These are phyloP conservation scores for Meda fulgida DNA, from an alignment of 2,797 vertebrate species.

Conservation along the genomic window DNA sequence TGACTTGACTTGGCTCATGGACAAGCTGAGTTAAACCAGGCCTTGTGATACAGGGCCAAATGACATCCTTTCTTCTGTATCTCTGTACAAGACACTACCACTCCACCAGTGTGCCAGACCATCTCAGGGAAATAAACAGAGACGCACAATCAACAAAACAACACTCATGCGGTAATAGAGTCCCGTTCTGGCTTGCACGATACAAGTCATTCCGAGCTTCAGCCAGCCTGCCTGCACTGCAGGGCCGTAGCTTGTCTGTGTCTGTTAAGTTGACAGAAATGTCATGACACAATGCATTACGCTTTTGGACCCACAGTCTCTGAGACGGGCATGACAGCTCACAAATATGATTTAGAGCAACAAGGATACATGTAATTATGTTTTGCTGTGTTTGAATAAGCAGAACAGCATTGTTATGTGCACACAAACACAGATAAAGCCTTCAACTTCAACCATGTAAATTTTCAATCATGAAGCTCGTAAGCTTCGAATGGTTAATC, in stretches of 20 bases:
- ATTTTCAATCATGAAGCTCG: constrained; percentile 35
- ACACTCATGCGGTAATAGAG: constrained; percentile 22
- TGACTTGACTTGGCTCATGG: neutral
- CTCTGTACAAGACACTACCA: constrained; percentile 27
- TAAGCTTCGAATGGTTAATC: constrained; percentile 47
- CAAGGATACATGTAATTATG: constrained; percentile 40
- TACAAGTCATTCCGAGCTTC: constrained; percentile 25
- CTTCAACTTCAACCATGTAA: constrained; percentile 35
- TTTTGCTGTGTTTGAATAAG: constrained; percentile 39
- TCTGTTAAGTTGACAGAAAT: constrained; percentile 68
- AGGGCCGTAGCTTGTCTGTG: constrained; percentile 67
- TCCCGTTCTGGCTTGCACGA: constrained; percentile 14
- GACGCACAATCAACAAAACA: constrained; percentile 3
- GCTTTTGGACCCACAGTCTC: constrained; percentile 62
- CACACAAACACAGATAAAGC: constrained; percentile 38
- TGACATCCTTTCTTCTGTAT: constrained; percentile 25
- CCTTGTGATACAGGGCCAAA: constrained; percentile 35
- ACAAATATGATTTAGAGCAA: constrained; percentile 56
- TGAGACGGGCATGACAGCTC: constrained; percentile 63
- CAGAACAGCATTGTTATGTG: constrained; percentile 33
- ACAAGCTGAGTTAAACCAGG: constrained; percentile 42
- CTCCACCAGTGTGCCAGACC: constrained; percentile 23
- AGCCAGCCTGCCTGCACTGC: constrained; percentile 30
- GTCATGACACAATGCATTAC: constrained; percentile 67
- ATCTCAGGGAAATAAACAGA: constrained; percentile 32